Base-by-base conservation (phyloP, 2,797 vertebrate genomes). In the Perodicticus potto region DNA sequence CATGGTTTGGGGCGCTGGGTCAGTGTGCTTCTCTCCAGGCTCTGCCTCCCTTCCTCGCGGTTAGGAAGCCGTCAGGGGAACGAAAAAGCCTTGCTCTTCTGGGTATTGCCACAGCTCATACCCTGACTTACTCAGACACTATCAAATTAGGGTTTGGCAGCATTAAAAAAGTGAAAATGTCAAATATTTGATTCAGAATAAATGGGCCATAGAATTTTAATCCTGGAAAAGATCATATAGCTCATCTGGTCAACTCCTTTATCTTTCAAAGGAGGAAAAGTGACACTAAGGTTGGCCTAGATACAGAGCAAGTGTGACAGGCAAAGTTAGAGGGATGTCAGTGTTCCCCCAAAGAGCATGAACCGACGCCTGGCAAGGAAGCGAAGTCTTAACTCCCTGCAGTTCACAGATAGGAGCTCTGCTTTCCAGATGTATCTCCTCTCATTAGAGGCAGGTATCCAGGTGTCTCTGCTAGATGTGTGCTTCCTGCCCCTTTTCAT, bases 121-220 rank as follows among this genome's bases (percentile, higher is more conserved):
- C 96, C 89, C 84, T 34, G 0, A 0, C 3, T 85, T 94, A 96
- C 22, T 87, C 59, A 32, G 69, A 1, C 17, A 2, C 0, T 0
- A 34, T 17, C 5, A 45, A 69, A 34, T 34, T 45, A 85, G 61
- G 40, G 16, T 37, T 72, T 49, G 37, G 63, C 94, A 81, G 70
- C 14, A 27, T 59, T 70, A 65, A 70, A 82, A 45, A 57, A 57
- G 25, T 25, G 7, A 43, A 59, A 73, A 74, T 34, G 61, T 74
- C 37, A 88, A 85, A 19, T 23, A 81, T 72, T 34, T 76, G 13
- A 86, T 13, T 94, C n/a, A 87, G 61, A 84, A 85, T 63, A 37
- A 85, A 77, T 89, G 45, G 8, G 5, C 45, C 27, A 55, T 61
- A 85, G 55, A 57, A 49, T 92, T 94, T 89, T 32, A 25, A 72